Evolutionary conservation across 2,888 invertebrate genomes (phyloP), one percentile per base, ranked within the genome.

Genomic region (Antheraea yamamai): DNA sequence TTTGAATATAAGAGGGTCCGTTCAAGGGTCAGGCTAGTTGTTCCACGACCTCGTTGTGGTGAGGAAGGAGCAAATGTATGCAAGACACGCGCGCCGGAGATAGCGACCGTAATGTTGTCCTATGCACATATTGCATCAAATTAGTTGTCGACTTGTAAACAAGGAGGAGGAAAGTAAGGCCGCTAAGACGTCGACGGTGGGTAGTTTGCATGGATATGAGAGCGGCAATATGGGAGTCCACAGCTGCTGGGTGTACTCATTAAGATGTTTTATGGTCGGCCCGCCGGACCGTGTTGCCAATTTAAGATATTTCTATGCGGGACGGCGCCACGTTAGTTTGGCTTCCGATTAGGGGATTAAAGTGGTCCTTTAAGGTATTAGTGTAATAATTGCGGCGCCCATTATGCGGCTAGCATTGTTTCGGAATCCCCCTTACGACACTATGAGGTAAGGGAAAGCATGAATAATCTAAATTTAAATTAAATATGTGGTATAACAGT

Each of bases 91-190:
- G 91, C 94, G 87, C 85, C 83, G 86, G 87, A 92, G 94, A 95
- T 95, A 95, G 93, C 90, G 92, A 84, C 91, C 92, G 91, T 93
- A 92, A 93, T 90, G 91, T 91, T 91, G 94, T 94, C 95, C 95
- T 95, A 93, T 94, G 95, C 95, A 95, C 95, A 95, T 95, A 95
- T 94, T 95, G 95, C 95, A 95, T 92, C 95, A 95, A 95, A 95
- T 95, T 95, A 95, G 95, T 95, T 93, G 95, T 90, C 92, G 92
- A 94, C 92, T 94, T 93, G 95, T 94, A 94, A 93, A 94, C 94
- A 93, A 88, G 91, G 89, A 87, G 88, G 87, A 91, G 92, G 93
- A 92, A 92, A 92, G 93, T 91, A 92, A 90, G 91, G 92, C 90
- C 83, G 92, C 93, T 91, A 93, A 93, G 94, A 93, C 92, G 90